Conservation (phyloP, 2,797 vertebrate species). For the Natrix natrix region DNA sequence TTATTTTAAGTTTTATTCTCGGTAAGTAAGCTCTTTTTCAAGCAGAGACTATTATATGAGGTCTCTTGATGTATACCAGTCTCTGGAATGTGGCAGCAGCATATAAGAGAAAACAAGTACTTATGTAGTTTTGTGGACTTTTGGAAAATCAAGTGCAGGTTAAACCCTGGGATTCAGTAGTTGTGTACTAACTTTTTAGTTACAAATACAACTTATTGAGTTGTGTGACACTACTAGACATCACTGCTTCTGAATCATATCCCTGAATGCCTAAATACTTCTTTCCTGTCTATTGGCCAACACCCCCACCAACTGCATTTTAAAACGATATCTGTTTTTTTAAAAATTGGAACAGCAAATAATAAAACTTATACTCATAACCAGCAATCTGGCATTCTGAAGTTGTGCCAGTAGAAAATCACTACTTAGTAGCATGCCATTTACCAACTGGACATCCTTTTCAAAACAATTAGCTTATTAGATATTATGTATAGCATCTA, state of each 20-base stretch:
- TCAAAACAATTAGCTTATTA: neutral
- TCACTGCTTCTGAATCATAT: neutral
- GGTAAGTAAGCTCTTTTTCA: neutral
- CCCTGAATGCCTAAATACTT: neutral
- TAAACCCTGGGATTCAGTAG: neutral
- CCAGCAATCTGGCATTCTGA: neutral
- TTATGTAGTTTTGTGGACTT: neutral
- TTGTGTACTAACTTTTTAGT: neutral
- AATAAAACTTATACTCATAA: neutral
- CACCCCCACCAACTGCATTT: neutral
- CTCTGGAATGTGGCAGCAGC: neutral
- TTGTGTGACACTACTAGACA: neutral
- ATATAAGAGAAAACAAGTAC: neutral
- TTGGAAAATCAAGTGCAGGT: neutral
- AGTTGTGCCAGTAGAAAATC: neutral
- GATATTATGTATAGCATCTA: neutral
- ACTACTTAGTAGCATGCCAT: neutral
- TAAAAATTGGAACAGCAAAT: neutral
- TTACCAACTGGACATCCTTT: neutral
- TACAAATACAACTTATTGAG: neutral
- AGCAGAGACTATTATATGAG: neutral
- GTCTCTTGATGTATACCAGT: neutral
- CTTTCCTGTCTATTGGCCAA: neutral
- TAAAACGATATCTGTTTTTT: neutral
- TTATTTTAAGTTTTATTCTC: too few species aligned